Evolutionary conservation across 2,888 invertebrate species (phyloP).

Genomic region (Stenoptilia bipunctidactyla): DNA sequence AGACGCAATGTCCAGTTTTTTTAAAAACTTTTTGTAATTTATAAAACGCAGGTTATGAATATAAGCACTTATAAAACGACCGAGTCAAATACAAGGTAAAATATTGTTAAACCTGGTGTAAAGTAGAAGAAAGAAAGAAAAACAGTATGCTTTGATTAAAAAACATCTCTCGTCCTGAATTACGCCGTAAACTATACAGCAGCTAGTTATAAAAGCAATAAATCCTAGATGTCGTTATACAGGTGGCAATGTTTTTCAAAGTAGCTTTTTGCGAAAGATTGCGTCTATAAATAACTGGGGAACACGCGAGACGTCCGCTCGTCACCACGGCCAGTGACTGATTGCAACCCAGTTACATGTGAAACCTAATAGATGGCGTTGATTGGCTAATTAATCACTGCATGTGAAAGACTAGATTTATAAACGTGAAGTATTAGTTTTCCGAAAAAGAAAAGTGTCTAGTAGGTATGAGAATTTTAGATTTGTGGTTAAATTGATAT

Average conservation of each 20-base stretch:
- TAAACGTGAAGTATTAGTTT: neutral
- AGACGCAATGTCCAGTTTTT: too few species aligned
- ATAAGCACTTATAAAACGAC: too few species aligned
- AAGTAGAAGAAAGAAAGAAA: conserved; percentile 5
- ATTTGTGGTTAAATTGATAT: too few species aligned
- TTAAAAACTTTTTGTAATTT: too few species aligned
- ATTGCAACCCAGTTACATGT: conserved; percentile 44
- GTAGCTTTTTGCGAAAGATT: conserved; percentile 45
- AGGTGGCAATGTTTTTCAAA: conserved; percentile 42
- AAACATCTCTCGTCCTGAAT: neutral
- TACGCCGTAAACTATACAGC: conserved; percentile 29
- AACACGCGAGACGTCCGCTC: conserved; percentile 34
- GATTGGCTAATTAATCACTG: conserved; percentile 59
- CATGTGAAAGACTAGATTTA: conserved; percentile 4
- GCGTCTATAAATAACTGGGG: conserved; percentile 56
- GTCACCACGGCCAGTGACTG: conserved; percentile 39
- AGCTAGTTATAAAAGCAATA: conserved; percentile 47
- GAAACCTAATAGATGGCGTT: conserved; percentile 50
- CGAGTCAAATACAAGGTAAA: too few species aligned
- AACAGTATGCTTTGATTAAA: neutral
- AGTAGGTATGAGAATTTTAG: too few species aligned
- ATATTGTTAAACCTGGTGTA: too few species aligned
- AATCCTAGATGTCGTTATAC: conserved; percentile 36
- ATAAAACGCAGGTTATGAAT: too few species aligned
- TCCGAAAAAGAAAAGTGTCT: neutral